Percentiles rank a stretch among this genome's conserved stretches.
Conservation (phyloP, 2,113 vertebrate species). For the Etheostoma spectabile region DNA sequence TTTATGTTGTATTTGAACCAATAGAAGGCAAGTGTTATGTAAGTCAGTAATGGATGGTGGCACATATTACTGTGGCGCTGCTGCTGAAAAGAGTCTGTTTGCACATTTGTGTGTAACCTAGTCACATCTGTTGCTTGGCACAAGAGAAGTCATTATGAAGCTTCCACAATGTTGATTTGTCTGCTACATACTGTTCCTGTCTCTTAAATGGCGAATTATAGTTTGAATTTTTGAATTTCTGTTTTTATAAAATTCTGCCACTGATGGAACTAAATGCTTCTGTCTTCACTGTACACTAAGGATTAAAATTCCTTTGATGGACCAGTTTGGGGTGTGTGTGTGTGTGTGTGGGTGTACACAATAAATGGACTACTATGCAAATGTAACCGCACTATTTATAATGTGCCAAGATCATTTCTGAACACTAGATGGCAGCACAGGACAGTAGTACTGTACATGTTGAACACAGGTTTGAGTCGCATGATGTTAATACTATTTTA, state of each 20-base stretch:
- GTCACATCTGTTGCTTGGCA: conserved; percentile 37
- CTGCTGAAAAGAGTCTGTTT: conserved; percentile 33
- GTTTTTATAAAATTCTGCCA: not conserved
- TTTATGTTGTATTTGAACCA: conserved; percentile 44
- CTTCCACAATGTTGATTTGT: not conserved
- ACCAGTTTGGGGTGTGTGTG: not conserved
- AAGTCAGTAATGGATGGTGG: conserved; percentile 1
- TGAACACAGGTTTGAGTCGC: not conserved
- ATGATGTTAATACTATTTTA: not conserved
- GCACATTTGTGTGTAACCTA: conserved; percentile 24
- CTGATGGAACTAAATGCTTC: conserved; percentile 2
- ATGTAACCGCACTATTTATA: not conserved
- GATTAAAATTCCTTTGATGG: conserved; percentile 60
- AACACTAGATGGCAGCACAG: conserved; percentile 69
- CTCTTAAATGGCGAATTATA: conserved; percentile 8
- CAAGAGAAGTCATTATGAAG: conserved; percentile 5
- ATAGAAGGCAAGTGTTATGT: conserved; percentile 21
- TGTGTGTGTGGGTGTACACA: not conserved
- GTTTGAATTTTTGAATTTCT: conserved; percentile 8
- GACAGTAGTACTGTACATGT: not conserved
- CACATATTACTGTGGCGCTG: conserved; percentile 20
- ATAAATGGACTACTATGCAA: not conserved
- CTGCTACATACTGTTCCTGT: not conserved
- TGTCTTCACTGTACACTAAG: conserved; percentile 30
- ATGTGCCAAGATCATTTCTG: accelerated